Base-by-base conservation (phyloP, 2,888 invertebrate genomes). In the Yponomeuta cagnagella region DNA sequence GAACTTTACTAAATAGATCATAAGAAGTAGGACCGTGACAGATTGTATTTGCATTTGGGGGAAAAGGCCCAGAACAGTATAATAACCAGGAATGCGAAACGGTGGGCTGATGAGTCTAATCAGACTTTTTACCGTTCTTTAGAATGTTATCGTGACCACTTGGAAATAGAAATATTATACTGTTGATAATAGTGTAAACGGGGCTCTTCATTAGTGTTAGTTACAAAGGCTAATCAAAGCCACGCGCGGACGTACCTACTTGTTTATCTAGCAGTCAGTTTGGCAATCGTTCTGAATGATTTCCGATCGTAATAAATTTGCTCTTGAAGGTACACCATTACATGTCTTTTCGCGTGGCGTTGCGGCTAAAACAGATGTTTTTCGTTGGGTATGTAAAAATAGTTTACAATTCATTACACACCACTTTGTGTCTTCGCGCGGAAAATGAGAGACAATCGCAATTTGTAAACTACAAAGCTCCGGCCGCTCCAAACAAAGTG, bases 231-330 rank as follows among this genome's bases (percentile, higher is more conserved):
- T 58, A 58, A 58, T 58, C 52, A 58, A 43, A 58, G 52, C 52
- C 52, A 58, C 15, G 15, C 5, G 52, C 12, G 12, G 52, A 64
- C 64, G n/a, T 31, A 31, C n/a, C n/a, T n/a, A n/a, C 64, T 10
- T 10, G 64, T 23, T 64, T 30, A 31, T 64, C 30, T 64, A 64
- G 10, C 64, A 8, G 23, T 64, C n/a, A n/a, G 64, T 64, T 64
- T 64, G 30, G 9, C 10, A 80, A 78, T 77, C 74, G 76, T 76
- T 76, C 79, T 77, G 78, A 84, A 82, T 83, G 83, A 86, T 89
- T 87, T 85, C 85, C 85, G 83, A 84, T 80, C 74, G 77, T 80
- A 83, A 86, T 87, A 87, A 87, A 88, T 82, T 79, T 80, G 77
- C 78, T 80, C 75, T 76, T 80, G 79, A 82, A 79, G 78, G 81